A percentile compares a stretch with the other conserved stretches of the same genome.
Evolutionary conservation across 1,140 invertebrate species (phyloP).

Genomic region (Drosophila pallidifrons): DNA sequence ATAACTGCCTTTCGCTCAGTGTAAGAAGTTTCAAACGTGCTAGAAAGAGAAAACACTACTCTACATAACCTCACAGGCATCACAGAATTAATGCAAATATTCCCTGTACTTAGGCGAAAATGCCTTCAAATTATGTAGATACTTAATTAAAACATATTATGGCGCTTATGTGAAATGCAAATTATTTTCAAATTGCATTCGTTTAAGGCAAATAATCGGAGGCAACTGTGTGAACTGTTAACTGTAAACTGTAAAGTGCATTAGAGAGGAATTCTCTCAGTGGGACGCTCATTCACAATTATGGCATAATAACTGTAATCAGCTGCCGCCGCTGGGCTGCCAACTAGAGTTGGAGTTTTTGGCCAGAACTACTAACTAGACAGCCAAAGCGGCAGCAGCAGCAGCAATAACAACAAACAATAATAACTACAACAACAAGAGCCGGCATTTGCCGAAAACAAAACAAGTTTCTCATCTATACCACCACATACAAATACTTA

Average conservation of each 20-base stretch:
- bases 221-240: neutral
- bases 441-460: constrained; percentile 68
- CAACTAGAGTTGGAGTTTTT: constrained; percentile 36
- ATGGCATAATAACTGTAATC: constrained; percentile 77
- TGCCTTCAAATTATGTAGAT: neutral
- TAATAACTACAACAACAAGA: constrained; percentile 20
- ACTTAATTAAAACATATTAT: constrained; percentile 18
- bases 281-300: constrained; percentile 49
- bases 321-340: constrained; percentile 34
- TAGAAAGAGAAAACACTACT: neutral
- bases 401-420: constrained; percentile 23
- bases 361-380: constrained; percentile 31
- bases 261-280: constrained; percentile 22
- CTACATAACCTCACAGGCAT: neutral
- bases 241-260: constrained; percentile 21
- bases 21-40: no score
- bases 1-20: no score
- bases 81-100: neutral
- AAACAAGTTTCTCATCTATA: constrained; percentile 39
- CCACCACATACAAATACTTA: neutral
- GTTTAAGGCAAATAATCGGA: constrained; percentile 29
- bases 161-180: neutral
- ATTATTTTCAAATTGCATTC: constrained; percentile 25
- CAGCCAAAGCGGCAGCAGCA: neutral
- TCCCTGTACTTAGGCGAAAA: neutral